Percentiles rank a stretch among this genome's conserved stretches.
Conservation (phyloP, 2,113 vertebrate species). For the Puntigrus tetrazona region DNA sequence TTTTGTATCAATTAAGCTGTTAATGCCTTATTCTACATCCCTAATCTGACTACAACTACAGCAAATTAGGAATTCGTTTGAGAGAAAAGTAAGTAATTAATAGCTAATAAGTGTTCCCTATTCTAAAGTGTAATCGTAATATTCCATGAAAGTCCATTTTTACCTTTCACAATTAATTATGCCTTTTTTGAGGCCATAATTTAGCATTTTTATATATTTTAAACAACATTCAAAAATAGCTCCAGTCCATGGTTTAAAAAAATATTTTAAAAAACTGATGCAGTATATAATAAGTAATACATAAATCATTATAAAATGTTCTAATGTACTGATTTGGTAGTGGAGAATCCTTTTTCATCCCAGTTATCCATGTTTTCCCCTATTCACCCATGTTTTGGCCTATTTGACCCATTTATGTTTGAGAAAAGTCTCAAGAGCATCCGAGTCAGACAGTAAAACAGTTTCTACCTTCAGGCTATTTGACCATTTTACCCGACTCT, state of each 20-base stretch:
- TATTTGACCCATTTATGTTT: not conserved
- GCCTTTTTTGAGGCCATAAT: too few species aligned
- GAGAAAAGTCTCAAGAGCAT: not conserved
- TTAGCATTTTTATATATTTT: not conserved
- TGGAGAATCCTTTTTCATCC: not conserved
- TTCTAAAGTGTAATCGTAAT: too few species aligned
- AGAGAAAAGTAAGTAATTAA: too few species aligned
- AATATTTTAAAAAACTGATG: not conserved
- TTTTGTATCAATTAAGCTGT: too few species aligned
- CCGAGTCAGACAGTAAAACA: not conserved
- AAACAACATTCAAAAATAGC: not conserved
- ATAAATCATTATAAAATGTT: not conserved
- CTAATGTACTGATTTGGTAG: not conserved
- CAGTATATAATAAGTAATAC: not conserved
- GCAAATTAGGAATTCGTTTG: too few species aligned
- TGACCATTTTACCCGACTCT: not conserved
- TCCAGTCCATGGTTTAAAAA: not conserved
- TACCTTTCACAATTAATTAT: not conserved
- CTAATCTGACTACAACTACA: too few species aligned
- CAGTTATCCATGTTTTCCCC: not conserved
- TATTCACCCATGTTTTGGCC: not conserved
- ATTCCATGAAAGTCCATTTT: not conserved
- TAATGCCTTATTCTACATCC: too few species aligned
- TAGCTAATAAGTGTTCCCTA: too few species aligned
- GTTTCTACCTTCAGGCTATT: slow-evolving; percentile 1